Percentiles rank a stretch among this genome's conserved stretches.
These are phyloP conservation scores for Leptestheria dahalacensis DNA, from an alignment of 1,140 invertebrate genomes.

Conservation along the genomic window DNA sequence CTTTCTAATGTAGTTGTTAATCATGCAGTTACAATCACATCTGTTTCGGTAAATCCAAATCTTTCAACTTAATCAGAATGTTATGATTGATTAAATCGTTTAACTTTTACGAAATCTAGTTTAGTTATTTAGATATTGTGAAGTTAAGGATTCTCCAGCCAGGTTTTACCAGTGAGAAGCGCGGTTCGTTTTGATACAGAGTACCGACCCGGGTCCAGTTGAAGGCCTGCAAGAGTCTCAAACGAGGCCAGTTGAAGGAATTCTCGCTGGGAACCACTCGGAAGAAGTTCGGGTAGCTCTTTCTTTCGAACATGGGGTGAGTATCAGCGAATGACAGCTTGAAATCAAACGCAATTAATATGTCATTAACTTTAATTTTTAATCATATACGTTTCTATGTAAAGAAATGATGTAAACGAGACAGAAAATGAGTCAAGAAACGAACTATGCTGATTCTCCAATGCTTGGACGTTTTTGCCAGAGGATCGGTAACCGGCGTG, in stretches of 20 bases:
- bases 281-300: slow-evolving; percentile 91
- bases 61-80: no score
- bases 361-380: no score
- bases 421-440: slow-evolving; percentile 2
- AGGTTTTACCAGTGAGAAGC: slow-evolving; percentile 67
- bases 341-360: no score
- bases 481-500: slow-evolving; percentile 90
- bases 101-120: no score
- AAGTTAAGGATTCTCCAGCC: no score
- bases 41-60: no score
- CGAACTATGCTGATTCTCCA: slow-evolving; percentile 87
- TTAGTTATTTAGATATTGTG: no score
- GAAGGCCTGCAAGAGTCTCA: slow-evolving; percentile 72
- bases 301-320: slow-evolving; percentile 91
- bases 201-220: slow-evolving; percentile 97
- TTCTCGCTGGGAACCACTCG: slow-evolving; percentile 88
- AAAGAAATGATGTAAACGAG: neutral
- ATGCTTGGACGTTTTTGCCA: slow-evolving; percentile 91
- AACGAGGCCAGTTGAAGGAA: slow-evolving; percentile 83
- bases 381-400: no score
- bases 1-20: no score
- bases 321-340: slow-evolving; percentile 97
- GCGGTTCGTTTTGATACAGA: slow-evolving; percentile 89
- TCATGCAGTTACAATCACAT: no score
- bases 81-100: no score